Evolutionary conservation across 2,113 vertebrate genomes (phyloP), one percentile per base, ranked within the genome.

Genomic region (Mesembrinibis cayennensis): DNA sequence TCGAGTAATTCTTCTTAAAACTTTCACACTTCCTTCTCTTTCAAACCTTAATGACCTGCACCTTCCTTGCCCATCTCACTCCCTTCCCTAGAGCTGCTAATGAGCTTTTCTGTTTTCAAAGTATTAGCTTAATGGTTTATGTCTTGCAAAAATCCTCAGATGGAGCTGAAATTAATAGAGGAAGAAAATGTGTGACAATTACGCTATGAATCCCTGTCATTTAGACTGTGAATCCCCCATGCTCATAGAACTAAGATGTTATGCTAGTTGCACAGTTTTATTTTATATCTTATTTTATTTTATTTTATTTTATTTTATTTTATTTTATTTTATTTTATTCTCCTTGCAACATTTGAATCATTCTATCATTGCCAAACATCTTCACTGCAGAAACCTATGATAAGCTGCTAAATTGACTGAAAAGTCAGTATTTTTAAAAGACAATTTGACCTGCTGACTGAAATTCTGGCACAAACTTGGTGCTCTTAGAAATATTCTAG

Each of bases 11-110:
- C 71, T 80, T 40, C 67, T 65, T 58, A n/a, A 61, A 91, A 88
- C 40, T 79, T 95, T 79, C 58, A 89, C 47, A n/a, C 32, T 89
- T 93, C 63, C 42, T 93, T 83, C 88, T 92, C 65, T 93, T 78
- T 93, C 73, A 86, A 73, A 84, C 58, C 73, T 85, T 70, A 85
- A 49, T n/a, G 59, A 95, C 74, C 63, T 66, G 34, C 26, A 70
- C 72, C 82, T 92, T 94, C 52, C 58, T 73, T 70, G 40, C 58
- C 69, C 55, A 69, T 56, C 72, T 95, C 79, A 82, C 19, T 67
- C 67, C 72, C 50, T 76, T 91, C 56, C 40, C n/a, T 55, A 83
- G 32, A 92, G 94, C 92, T 93, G 81, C 74, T 96, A 95, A 96
- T 93, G 61, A 96, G 92, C 69, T 82, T 95, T 69, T 47, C 90